phyloP scores from a whole-genome alignment of 2,797 vertebrate genomes.

The Cynopterus sphinx region DNA sequence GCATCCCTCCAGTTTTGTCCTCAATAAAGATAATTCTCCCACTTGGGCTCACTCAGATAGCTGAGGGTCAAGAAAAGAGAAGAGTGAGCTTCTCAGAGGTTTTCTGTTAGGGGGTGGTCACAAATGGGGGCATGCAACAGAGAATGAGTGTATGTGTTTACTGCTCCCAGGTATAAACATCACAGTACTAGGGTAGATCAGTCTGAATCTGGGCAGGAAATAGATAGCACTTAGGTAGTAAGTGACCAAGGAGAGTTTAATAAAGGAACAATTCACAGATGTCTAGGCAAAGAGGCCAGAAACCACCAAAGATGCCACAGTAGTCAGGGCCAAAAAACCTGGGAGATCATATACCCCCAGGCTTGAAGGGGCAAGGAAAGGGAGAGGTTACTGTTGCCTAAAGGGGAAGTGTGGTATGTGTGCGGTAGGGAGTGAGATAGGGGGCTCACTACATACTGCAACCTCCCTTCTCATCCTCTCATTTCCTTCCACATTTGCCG shows the following conservation, averaged over 20 bases:
- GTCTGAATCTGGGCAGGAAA: neutral
- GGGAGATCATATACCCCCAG: neutral
- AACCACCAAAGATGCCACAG: neutral
- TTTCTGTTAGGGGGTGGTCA: neutral
- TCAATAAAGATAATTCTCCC: neutral
- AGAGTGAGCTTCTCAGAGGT: neutral
- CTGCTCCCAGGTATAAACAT: neutral
- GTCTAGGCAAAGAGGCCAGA: neutral
- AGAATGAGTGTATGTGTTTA: neutral
- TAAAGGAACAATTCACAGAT: slow-evolving; percentile 20
- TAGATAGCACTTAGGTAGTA: neutral
- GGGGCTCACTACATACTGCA: neutral
- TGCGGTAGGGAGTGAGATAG: neutral
- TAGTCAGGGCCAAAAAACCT: neutral
- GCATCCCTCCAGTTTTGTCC: neutral
- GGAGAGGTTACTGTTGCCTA: neutral
- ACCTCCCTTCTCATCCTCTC: neutral
- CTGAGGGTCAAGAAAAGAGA: neutral
- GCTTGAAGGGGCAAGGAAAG: neutral
- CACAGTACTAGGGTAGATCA: neutral
- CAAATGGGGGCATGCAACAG: neutral
- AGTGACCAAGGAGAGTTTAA: neutral
- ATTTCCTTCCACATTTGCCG: neutral
- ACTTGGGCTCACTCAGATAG: neutral
- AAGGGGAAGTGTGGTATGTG: neutral